A percentile compares a stretch with the other conserved stretches of the same genome.
Evolutionary conservation across 2,113 vertebrate genomes (phyloP).

Genomic region (Hypomesus transpacificus): DNA sequence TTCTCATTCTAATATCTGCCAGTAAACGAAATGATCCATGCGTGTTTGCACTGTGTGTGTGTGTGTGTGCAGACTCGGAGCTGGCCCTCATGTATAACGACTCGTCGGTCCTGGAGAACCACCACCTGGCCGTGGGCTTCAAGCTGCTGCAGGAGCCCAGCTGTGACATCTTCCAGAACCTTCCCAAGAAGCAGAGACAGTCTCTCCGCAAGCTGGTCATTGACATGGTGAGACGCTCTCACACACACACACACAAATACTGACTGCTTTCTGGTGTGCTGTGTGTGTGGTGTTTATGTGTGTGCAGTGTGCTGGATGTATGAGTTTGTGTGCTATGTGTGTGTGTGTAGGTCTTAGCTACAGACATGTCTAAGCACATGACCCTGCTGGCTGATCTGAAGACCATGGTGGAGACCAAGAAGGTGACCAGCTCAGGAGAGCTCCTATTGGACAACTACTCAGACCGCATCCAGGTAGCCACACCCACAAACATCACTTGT

Average conservation of each 20-base stretch:
- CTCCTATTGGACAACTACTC: conserved; percentile 90
- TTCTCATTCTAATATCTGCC: too few relatives aligned
- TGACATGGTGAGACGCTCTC: conserved; percentile 76
- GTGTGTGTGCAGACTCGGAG: conserved; percentile 77
- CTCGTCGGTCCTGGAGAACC: conserved; percentile 87
- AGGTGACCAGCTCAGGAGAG: conserved; percentile 88
- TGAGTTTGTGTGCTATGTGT: not conserved
- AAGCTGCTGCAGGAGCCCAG: conserved; percentile 89
- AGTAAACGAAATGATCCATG: not conserved
- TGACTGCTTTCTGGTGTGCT: not conserved
- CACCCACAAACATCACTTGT: not conserved
- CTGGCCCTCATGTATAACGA: conserved; percentile 93
- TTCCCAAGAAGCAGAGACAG: conserved; percentile 84
- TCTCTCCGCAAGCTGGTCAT: conserved; percentile 86
- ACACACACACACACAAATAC: too few relatives aligned
- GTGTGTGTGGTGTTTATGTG: not conserved
- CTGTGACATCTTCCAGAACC: conserved; percentile 89
- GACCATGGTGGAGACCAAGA: conserved; percentile 97
- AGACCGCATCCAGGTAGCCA: conserved; percentile 84
- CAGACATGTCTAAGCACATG: conserved; percentile 97
- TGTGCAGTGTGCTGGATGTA: not conserved
- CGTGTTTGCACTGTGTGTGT: not conserved
- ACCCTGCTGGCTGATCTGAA: conserved; percentile 89
- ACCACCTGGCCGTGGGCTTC: conserved; percentile 89
- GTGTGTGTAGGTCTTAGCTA: conserved; percentile 81